These are phyloP conservation scores for Ctenochaetus hawaiiensis DNA, from an alignment of 2,797 vertebrate genomes.

Conservation along the genomic window DNA sequence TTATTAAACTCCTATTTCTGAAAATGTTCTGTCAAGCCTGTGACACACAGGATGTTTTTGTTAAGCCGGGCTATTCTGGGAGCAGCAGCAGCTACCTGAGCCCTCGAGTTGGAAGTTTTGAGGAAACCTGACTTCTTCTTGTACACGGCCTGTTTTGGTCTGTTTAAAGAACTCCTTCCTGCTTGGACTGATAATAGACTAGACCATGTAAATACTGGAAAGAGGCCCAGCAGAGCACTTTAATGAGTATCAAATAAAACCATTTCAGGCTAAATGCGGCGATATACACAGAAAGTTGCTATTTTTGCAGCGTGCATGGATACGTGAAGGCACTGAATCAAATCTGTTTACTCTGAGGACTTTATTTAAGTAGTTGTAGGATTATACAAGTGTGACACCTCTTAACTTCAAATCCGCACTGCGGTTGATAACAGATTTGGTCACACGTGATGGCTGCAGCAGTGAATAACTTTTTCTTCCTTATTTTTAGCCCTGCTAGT, in stretches of 20 bases:
- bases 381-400: slow-evolving; percentile 63
- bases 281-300: slow-evolving; percentile 31
- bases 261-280: slow-evolving; percentile 45
- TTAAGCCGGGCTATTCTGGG: slow-evolving; percentile 71
- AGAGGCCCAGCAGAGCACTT: slow-evolving; percentile 40
- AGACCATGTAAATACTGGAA: slow-evolving; percentile 65
- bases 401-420: slow-evolving; percentile 45
- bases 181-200: slow-evolving; percentile 70
- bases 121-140: slow-evolving; percentile 73
- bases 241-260: slow-evolving; percentile 53
- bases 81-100: slow-evolving; percentile 56
- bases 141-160: slow-evolving; percentile 51
- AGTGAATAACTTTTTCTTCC: slow-evolving; percentile 1
- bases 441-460: not conserved
- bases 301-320: slow-evolving; percentile 40
- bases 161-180: slow-evolving; percentile 74
- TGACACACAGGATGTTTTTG: slow-evolving; percentile 70
- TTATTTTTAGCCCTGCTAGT: not conserved
- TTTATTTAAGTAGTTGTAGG: slow-evolving; percentile 56
- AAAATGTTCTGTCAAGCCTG: slow-evolving; percentile 52
- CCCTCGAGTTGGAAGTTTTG: slow-evolving; percentile 49
- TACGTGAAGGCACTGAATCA: slow-evolving; percentile 22
- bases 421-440: slow-evolving; percentile 51
- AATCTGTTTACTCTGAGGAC: slow-evolving; percentile 44
- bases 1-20: slow-evolving; percentile 43